Evolutionary conservation across 2,113 vertebrate genomes (phyloP), one percentile per base, ranked within the genome.

Genomic region (Boleophthalmus pectinirostris): DNA sequence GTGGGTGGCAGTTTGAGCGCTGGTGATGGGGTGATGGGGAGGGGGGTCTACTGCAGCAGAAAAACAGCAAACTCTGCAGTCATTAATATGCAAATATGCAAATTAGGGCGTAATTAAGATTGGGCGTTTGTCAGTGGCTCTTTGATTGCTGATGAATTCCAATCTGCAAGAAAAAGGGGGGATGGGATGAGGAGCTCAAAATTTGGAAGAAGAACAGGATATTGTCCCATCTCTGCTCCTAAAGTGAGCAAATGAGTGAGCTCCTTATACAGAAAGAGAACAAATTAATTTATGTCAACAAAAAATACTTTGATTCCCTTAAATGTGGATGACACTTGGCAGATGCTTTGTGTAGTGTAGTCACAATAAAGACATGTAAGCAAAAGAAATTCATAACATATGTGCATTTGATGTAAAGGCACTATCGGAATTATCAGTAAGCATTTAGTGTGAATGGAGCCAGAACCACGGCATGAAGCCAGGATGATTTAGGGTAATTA

Each of bases 1-100:
- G 72, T 72, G n/a, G 69, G 67, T 66, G 77, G 68, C 69, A 46
- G 81, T 88, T 70, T 84, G 79, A 78, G 77, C 69, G 56, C 5
- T 81, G 78, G 70, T 78, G 78, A 77, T 61, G 78, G 80, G 51
- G 5, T 53, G 51, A 53, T 57, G 56, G 56, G 54, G 85, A 75
- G 83, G 77, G 51, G 70, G 81, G 85, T 85, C 82, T 84, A 81
- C 91, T 92, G 93, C 92, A 87, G 92, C 89, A 93, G 80, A 90
- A 87, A 91, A 90, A 91, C 81, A 76, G 88, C 90, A 86, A 92
- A 88, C 88, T 92, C 92, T 93, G 93, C 92, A 93, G 88, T 93
- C 91, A 94, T 94, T 94, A 94, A 93, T 93, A 94, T 94, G 93
- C 93, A 94, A 91, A 93, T 91, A 94, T 94, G 93, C 91, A 94